Evolutionary conservation across 1,140 invertebrate genomes (phyloP).

Genomic region (Acromyrmex charruanus): DNA sequence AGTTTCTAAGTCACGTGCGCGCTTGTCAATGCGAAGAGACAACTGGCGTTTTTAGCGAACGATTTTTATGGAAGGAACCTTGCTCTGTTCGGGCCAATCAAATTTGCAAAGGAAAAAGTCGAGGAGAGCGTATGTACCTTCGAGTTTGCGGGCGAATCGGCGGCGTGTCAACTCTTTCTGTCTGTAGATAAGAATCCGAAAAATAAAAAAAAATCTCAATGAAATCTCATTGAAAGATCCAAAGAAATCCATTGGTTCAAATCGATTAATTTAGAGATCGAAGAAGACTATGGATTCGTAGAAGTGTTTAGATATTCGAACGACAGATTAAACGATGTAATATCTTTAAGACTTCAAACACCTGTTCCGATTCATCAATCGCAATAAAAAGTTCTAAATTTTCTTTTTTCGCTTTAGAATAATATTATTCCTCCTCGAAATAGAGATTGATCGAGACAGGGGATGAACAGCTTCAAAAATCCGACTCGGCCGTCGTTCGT

Average conservation of each 20-base stretch:
- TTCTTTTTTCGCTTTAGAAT: background rate
- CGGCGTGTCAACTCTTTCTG: conserved; percentile 4
- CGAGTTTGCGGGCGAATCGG: conserved; percentile 43
- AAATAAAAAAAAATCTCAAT: background rate
- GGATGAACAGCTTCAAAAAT: background rate
- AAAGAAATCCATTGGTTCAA: background rate
- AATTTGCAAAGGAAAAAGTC: conserved; percentile 50
- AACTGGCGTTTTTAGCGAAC: conserved; percentile 42
- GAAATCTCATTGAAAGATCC: background rate
- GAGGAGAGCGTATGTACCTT: conserved; percentile 46
- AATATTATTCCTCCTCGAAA: background rate
- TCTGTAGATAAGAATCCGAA: background rate
- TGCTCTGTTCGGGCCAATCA: conserved; percentile 62
- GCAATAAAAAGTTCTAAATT: background rate
- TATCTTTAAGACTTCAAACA: background rate
- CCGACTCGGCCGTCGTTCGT: conserved; percentile 56
- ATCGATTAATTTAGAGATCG: background rate
- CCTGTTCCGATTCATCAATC: background rate
- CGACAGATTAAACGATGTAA: background rate
- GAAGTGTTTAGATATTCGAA: background rate
- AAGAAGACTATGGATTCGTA: background rate
- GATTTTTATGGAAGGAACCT: conserved; percentile 66
- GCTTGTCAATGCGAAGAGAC: conserved; percentile 4
- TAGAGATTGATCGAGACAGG: background rate
- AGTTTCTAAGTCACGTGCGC: conserved; percentile 61